Percentiles rank a stretch among this genome's conserved stretches.
phyloP scores from a whole-genome alignment of 2,113 vertebrate genomes.

The Tachysurus vachellii region DNA sequence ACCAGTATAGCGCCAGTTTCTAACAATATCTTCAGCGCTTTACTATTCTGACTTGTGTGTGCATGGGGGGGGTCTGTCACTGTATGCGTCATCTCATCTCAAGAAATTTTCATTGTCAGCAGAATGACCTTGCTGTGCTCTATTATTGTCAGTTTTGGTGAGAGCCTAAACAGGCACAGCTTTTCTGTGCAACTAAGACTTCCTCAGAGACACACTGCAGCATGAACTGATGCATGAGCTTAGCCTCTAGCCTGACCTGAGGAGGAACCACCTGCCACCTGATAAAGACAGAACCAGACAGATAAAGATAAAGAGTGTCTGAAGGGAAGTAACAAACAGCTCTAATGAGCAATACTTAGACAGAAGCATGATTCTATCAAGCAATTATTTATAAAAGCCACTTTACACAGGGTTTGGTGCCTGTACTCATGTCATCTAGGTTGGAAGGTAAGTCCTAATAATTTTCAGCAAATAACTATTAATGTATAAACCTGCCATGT shows the following conservation, averaged over 20 bases:
- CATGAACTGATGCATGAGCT: slow-evolving; percentile 50
- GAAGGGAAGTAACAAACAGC: slow-evolving; percentile 30
- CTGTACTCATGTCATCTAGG: neutral
- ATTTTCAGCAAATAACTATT: neutral
- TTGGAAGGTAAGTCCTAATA: neutral
- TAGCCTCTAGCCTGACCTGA: slow-evolving; percentile 31
- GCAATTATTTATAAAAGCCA: slow-evolving; percentile 27
- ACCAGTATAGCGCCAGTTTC: neutral
- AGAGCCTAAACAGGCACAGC: slow-evolving; percentile 14
- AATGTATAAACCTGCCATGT: neutral
- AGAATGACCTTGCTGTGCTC: slow-evolving; percentile 38
- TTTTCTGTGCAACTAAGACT: slow-evolving; percentile 38
- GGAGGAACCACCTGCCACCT: slow-evolving; percentile 17
- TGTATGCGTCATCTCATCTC: slow-evolving; percentile 17
- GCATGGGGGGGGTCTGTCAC: neutral
- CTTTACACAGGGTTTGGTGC: neutral
- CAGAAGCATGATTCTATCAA: slow-evolving; percentile 20
- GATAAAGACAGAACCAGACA: slow-evolving; percentile 13
- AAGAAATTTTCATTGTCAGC: slow-evolving; percentile 15
- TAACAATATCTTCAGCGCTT: neutral
- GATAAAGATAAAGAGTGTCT: slow-evolving; percentile 24
- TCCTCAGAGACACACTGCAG: slow-evolving; percentile 33
- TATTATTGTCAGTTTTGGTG: slow-evolving; percentile 35
- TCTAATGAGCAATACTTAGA: slow-evolving; percentile 31
- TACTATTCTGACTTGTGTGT: neutral